phyloP scores from a whole-genome alignment of 2,797 vertebrate genomes.

The Labroides dimidiatus region DNA sequence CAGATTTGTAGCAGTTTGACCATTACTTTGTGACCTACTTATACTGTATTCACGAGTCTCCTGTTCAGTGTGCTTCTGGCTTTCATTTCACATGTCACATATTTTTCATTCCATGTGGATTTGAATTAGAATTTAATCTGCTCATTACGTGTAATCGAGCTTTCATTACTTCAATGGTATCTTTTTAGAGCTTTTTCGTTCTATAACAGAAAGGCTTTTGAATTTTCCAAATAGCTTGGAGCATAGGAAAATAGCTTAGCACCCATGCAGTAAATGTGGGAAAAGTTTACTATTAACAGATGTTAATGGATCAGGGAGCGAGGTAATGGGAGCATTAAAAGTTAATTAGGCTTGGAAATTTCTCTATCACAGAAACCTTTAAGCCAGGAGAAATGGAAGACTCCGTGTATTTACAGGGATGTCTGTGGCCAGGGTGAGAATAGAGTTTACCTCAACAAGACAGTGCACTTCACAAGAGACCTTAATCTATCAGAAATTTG shows the following conservation, averaged over 20 bases:
- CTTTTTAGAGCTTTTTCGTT: slow-evolving; percentile 18
- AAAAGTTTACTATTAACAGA: slow-evolving; percentile 14
- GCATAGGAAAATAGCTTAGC: slow-evolving; percentile 18
- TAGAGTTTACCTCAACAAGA: not conserved
- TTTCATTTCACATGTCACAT: not conserved
- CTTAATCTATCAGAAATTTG: no score
- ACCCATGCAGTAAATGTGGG: slow-evolving; percentile 10
- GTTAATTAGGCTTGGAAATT: not conserved
- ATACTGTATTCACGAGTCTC: not conserved
- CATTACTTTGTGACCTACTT: slow-evolving; percentile 42
- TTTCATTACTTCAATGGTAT: slow-evolving; percentile 12
- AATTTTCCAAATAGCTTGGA: slow-evolving; percentile 12
- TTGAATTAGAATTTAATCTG: slow-evolving; percentile 8
- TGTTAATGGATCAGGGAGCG: slow-evolving; percentile 1
- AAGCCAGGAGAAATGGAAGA: not conserved
- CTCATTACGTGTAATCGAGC: slow-evolving; percentile 35
- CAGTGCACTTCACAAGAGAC: no score
- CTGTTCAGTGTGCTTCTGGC: slow-evolving; percentile 1
- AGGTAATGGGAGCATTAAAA: slow-evolving; percentile 19
- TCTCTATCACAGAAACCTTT: slow-evolving; percentile 18
- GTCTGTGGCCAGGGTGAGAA: not conserved
- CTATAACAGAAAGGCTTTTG: slow-evolving; percentile 13
- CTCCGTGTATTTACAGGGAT: not conserved
- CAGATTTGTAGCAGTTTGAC: slow-evolving; percentile 26
- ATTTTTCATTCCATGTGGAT: slow-evolving; percentile 11